Evolutionary conservation across 2,797 vertebrate genomes (phyloP).

Genomic region (Borostomias antarcticus): DNA sequence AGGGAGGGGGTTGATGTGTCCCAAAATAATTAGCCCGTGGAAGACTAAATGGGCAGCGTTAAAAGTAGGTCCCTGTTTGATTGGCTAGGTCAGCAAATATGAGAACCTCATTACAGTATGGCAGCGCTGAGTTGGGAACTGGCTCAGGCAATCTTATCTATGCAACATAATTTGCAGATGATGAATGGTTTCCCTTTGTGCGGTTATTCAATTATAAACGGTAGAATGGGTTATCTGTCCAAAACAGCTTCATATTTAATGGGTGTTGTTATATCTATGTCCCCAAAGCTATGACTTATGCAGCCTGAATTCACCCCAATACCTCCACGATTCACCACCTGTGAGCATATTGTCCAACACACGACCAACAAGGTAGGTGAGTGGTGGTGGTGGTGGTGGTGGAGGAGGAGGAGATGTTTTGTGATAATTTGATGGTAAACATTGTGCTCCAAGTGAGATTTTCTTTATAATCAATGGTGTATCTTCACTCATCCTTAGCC

Average conservation of each 20-base stretch:
- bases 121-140: conserved; percentile 72
- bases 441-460: conserved; percentile 36
- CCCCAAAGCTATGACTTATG: conserved; percentile 8
- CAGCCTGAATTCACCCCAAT: too few relatives aligned
- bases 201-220: conserved; percentile 54
- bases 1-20: conserved; percentile 21
- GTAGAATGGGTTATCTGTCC: conserved; percentile 63
- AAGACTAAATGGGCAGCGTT: conserved; percentile 47
- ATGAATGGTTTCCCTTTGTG: conserved; percentile 66
- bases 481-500: conserved; percentile 19
- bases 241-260: conserved; percentile 45
- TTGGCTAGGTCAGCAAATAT: conserved; percentile 74
- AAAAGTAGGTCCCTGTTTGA: conserved; percentile 63
- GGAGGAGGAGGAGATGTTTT: conserved; percentile 31
- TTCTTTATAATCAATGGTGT: conserved; percentile 50
- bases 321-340: background rate
- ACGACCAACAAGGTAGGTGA: conserved; percentile 19
- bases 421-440: conserved; percentile 43
- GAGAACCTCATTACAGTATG: conserved; percentile 60
- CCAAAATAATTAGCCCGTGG: conserved; percentile 25
- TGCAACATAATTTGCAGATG: conserved; percentile 73
- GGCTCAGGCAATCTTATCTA: conserved; percentile 78
- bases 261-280: conserved; percentile 37
- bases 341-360: background rate
- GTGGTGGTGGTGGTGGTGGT: too few relatives aligned